Evolutionary conservation across 2,113 vertebrate species (phyloP).

Genomic region (Hippoglossus stenolepis): DNA sequence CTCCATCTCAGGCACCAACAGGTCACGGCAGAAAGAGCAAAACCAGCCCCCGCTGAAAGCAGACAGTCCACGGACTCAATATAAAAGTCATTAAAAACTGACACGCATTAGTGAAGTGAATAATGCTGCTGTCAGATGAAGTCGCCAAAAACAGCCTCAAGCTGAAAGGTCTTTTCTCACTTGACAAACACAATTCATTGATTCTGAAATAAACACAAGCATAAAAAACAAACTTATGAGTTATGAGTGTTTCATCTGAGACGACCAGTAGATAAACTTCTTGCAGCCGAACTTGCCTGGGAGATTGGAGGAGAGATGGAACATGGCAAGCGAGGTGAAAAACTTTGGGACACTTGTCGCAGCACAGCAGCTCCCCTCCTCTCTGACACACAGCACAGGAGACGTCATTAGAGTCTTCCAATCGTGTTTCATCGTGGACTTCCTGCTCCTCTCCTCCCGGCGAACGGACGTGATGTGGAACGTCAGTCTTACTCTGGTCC

Average conservation of each 20-base stretch:
- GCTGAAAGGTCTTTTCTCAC: background rate
- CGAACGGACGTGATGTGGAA: background rate
- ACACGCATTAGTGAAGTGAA: background rate
- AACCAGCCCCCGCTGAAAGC: constrained; percentile 88
- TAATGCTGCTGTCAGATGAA: constrained; percentile 5
- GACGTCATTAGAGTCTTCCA: constrained; percentile 84
- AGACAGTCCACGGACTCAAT: constrained; percentile 23
- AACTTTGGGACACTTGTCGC: constrained; percentile 91
- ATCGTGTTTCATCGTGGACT: constrained; percentile 19
- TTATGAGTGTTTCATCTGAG: background rate
- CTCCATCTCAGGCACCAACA: constrained; percentile 84
- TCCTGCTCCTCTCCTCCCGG: constrained; percentile 44
- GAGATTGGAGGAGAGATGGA: constrained; percentile 89
- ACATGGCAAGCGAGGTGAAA: constrained; percentile 93
- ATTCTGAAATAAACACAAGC: background rate
- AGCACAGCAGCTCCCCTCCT: constrained; percentile 90
- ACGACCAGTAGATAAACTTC: constrained; percentile 12
- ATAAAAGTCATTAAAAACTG: constrained; percentile 9
- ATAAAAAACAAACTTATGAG: too few species aligned
- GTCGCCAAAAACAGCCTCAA: constrained; percentile 12
- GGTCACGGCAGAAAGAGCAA: constrained; percentile 88
- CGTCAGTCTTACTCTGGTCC: constrained; percentile 16
- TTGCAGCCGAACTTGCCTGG: constrained; percentile 82
- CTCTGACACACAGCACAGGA: constrained; percentile 93
- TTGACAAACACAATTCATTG: constrained; percentile 3